Evolutionary conservation across 2,888 invertebrate genomes (phyloP), one percentile per base, ranked within the genome.

Genomic region (Athripsodes cinereus): DNA sequence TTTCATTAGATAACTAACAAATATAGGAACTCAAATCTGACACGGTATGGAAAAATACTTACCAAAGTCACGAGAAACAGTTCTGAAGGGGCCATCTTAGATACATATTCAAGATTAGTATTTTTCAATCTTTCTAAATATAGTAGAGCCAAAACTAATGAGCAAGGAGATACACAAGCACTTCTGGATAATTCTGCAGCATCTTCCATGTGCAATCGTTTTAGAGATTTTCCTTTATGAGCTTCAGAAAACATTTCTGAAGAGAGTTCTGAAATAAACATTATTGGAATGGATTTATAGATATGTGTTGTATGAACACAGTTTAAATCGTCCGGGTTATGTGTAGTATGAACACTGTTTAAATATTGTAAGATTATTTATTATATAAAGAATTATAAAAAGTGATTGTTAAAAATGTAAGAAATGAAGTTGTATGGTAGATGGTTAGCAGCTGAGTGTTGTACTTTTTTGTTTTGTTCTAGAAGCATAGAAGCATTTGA

Each of bases 11-110:
- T 8, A 31, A 8, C 31, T 31, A 11, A 8, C 11, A 11, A 31
- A 31, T 31, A 6, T 6, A 31, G 11, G 31, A 8, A 8, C 11
- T 8, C 6, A 31, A 8, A 40, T 5, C 13, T 8, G 40, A 13
- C 16, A 16, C 40, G 13, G 16, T 8, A n/a, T 3, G 16, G 40
- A 40, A 8, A 18, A 20, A 26, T 16, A 70, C 78, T 76, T 74
- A 95, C 96, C 85, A 97, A 80, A 59, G 97, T 94, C 62, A 97
- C 90, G 58, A 98, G 83, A 74, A 97, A 97, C 59, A 98, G 83
- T 71, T 97, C 95, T 26, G 92, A 89, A 22, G 97, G 95, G 26
- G 90, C 86, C 52, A 93, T 86, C 67, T 83, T 79, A 66, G 87
- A 83, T 62, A 96, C 81, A 74, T 95, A 96, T 65, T 88, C 86